Conservation (phyloP, 1,140 invertebrate species). For the Zophobas morio region DNA sequence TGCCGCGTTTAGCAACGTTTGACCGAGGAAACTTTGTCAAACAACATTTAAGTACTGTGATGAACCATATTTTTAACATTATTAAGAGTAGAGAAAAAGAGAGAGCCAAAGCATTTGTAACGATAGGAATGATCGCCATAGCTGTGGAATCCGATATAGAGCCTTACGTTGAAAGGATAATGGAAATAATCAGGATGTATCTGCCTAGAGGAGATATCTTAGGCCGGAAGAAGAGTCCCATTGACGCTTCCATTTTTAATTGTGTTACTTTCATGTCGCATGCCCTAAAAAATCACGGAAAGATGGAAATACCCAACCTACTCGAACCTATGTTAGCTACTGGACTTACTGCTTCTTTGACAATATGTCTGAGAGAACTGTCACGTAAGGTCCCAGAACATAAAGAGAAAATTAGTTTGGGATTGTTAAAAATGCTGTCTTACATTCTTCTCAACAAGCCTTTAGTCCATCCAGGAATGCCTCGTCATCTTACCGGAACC, state of each 20-base stretch:
- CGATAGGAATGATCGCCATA: conserved; percentile 89
- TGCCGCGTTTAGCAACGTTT: conserved; percentile 96
- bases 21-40: conserved; percentile 86
- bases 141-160: conserved; percentile 90
- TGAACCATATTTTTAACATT: conserved; percentile 84
- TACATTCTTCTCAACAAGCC: conserved; percentile 92
- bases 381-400: conserved; percentile 90
- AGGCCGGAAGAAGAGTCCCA: conserved; percentile 78
- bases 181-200: conserved; percentile 87
- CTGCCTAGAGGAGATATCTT: conserved; percentile 85
- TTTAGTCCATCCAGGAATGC: conserved; percentile 83
- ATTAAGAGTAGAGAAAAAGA: conserved; percentile 87
- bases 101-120: conserved; percentile 87
- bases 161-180: conserved; percentile 85
- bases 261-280: conserved; percentile 95
- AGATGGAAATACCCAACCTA: conserved; percentile 84
- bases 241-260: conserved; percentile 94
- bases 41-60: conserved; percentile 83
- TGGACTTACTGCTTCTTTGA: conserved; percentile 91
- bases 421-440: conserved; percentile 88
- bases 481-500: conserved; percentile 69
- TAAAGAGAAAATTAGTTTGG: conserved; percentile 93
- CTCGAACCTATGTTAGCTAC: conserved; percentile 94
- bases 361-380: conserved; percentile 91
- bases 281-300: conserved; percentile 81